These are phyloP conservation scores for Takifugu rubripes DNA, from an alignment of 2,797 vertebrate species.

Conservation along the genomic window DNA sequence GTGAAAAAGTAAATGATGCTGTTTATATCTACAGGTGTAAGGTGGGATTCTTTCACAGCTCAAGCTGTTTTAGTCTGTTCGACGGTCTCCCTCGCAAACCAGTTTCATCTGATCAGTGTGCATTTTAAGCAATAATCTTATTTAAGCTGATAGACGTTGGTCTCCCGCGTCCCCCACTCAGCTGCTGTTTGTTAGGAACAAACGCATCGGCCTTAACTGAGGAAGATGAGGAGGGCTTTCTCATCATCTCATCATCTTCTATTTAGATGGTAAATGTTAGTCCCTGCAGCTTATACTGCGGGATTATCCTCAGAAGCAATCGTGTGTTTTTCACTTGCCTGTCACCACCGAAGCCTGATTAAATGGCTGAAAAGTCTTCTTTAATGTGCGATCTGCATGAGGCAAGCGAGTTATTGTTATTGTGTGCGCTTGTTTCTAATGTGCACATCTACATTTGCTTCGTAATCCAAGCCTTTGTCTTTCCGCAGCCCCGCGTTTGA, in stretches of 20 bases:
- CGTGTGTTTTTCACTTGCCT: constrained; percentile 17
- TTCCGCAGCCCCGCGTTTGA: constrained; percentile 4
- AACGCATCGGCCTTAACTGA: neutral
- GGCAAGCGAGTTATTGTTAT: constrained; percentile 39
- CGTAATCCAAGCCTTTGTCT: constrained; percentile 28
- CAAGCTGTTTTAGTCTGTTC: neutral
- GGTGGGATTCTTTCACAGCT: too few species aligned
- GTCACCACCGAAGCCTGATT: constrained; percentile 46
- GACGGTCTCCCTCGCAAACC: neutral
- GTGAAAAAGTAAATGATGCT: too few species aligned
- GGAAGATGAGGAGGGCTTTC: too few species aligned
- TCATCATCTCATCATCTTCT: too few species aligned
- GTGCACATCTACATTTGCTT: constrained; percentile 25
- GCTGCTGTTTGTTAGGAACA: neutral
- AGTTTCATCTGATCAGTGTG: neutral
- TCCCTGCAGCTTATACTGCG: constrained; percentile 21
- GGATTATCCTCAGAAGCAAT: constrained; percentile 48
- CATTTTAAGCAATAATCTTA: neutral
- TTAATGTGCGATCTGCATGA: constrained; percentile 44
- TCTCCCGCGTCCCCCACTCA: neutral
- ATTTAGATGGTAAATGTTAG: constrained; percentile 15
- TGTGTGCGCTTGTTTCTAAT: constrained; percentile 18
- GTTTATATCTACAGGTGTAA: too few species aligned
- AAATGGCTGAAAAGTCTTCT: constrained; percentile 41
- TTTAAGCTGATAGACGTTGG: neutral